Conservation (phyloP, 2,113 vertebrate species). For the Hemiscyllium ocellatum region DNA sequence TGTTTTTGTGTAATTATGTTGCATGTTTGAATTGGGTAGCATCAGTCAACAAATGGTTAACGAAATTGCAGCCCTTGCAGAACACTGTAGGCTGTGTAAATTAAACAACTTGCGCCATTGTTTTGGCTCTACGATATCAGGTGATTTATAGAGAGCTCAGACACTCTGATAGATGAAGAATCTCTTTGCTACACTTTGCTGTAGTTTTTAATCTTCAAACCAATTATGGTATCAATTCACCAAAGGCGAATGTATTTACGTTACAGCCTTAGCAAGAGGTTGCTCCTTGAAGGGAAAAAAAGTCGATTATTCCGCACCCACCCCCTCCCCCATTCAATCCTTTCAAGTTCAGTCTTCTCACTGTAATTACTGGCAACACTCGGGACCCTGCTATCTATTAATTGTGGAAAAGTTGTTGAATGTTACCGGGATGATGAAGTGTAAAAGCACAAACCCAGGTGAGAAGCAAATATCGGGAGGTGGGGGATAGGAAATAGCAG, state of each 20-base stretch:
- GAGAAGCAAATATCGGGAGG: not conserved
- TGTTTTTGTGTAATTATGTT: not conserved
- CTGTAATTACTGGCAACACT: not conserved
- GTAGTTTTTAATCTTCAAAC: not conserved
- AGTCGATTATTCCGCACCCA: not conserved
- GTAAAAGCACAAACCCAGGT: not conserved
- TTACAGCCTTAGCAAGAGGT: not conserved
- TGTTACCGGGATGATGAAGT: not conserved
- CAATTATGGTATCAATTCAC: conserved; percentile 34
- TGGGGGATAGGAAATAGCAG: not conserved
- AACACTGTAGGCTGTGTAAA: not conserved
- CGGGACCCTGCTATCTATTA: not conserved
- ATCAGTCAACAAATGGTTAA: not conserved
- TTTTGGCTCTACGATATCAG: not conserved
- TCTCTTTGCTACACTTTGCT: not conserved
- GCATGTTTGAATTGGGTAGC: not conserved
- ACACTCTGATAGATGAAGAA: not conserved
- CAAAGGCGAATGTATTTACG: not conserved
- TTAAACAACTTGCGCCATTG: conserved; percentile 6
- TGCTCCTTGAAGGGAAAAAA: not conserved
- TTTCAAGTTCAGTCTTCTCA: not conserved
- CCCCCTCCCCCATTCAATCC: not conserved
- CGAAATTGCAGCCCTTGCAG: not conserved
- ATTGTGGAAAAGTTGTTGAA: not conserved
- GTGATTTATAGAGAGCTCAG: not conserved